A percentile compares a stretch with the other conserved stretches of the same genome.
Conservation (phyloP, 2,888 invertebrate species). For the Podabrus alpinus region DNA sequence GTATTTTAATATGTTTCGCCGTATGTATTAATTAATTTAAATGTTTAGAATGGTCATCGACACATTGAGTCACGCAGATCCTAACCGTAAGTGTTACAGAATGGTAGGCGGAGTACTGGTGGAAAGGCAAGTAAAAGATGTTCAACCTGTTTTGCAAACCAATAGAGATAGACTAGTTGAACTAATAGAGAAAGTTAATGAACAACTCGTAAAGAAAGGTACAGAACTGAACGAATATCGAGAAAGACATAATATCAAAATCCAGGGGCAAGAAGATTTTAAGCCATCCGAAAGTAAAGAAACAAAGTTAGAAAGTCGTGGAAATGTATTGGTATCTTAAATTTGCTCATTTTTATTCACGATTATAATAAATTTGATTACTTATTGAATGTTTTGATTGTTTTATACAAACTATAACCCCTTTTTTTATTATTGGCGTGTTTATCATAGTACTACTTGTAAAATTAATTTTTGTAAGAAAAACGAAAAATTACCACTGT, state of each 20-base stretch:
- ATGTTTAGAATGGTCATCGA: slow-evolving; percentile 89
- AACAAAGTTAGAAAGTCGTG: slow-evolving; percentile 45
- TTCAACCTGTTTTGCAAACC: slow-evolving; percentile 79
- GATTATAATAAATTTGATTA: background rate
- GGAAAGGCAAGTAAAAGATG: slow-evolving; percentile 89
- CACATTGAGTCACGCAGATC: slow-evolving; percentile 84
- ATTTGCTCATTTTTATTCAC: background rate
- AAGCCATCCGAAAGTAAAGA: slow-evolving; percentile 39
- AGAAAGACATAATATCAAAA: slow-evolving; percentile 85
- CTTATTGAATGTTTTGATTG: background rate
- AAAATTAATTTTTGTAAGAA: no score
- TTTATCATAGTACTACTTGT: no score
- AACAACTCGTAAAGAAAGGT: slow-evolving; percentile 85
- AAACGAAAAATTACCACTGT: no score
- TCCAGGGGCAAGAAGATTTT: slow-evolving; percentile 70
- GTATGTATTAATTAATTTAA: background rate
- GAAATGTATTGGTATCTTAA: slow-evolving; percentile 55
- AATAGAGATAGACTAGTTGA: slow-evolving; percentile 82
- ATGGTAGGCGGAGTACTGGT: slow-evolving; percentile 93
- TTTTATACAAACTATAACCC: no score
- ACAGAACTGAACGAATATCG: slow-evolving; percentile 90
- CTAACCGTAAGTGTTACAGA: slow-evolving; percentile 86
- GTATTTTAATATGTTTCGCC: background rate
- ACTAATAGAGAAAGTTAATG: slow-evolving; percentile 77
- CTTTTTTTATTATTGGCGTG: no score